Conservation (phyloP, 2,888 invertebrate genomes). For the Tricholauxania praeusta region DNA sequence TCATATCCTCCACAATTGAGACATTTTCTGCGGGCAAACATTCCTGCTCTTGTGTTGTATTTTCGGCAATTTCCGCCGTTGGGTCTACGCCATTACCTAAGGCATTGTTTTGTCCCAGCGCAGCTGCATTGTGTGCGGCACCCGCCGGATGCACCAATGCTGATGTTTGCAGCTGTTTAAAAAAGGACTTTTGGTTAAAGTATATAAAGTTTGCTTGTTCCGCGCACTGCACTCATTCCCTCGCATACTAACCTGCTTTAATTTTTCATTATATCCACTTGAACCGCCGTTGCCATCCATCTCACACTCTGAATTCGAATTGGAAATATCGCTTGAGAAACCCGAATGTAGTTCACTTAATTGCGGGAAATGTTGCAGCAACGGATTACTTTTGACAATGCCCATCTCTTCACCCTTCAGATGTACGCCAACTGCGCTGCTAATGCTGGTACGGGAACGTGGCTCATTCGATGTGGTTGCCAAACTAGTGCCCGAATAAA, state of each 20-base stretch:
- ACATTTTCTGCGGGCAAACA: slow-evolving; percentile 87
- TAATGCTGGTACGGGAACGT: slow-evolving; percentile 56
- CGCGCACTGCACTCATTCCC: not conserved
- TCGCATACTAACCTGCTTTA: slow-evolving; percentile 61
- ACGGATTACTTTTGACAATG: slow-evolving; percentile 83
- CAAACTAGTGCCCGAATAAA: slow-evolving; percentile 62
- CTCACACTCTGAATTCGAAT: slow-evolving; percentile 77
- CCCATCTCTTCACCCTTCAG: slow-evolving; percentile 73
- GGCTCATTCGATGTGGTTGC: slow-evolving; percentile 57
- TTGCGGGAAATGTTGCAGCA: slow-evolving; percentile 75
- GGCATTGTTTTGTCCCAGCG: not conserved
- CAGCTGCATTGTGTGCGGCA: not conserved
- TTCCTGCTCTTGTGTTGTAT: slow-evolving; percentile 70
- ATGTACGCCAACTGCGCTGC: slow-evolving; percentile 54
- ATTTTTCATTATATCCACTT: slow-evolving; percentile 51
- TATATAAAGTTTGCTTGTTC: no score
- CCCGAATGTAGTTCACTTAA: slow-evolving; percentile 69
- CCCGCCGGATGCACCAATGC: slow-evolving; percentile 77
- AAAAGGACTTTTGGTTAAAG: slow-evolving; percentile 25
- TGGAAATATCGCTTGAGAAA: slow-evolving; percentile 72
- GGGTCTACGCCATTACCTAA: slow-evolving; percentile 43
- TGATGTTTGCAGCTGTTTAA: slow-evolving; percentile 72
- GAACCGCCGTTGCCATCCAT: slow-evolving; percentile 55
- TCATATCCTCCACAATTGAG: slow-evolving; percentile 83
- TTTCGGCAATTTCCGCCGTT: slow-evolving; percentile 52